phyloP scores from a whole-genome alignment of 2,113 vertebrate species.

The Trematomus loennbergii region DNA sequence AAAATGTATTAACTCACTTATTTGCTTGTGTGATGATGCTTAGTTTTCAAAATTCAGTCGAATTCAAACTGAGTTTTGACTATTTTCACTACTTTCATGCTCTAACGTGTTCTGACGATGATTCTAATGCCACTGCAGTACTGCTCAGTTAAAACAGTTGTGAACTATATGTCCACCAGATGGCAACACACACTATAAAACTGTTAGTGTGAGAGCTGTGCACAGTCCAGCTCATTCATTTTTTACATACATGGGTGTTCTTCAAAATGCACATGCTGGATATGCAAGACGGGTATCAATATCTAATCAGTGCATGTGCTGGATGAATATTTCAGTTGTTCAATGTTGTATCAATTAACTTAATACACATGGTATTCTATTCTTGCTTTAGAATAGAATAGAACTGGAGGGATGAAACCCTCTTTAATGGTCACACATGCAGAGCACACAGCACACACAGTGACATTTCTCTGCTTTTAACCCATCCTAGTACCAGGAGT shows the following conservation, averaged over 20 bases:
- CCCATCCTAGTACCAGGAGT: too few species aligned
- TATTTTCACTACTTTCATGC: neutral
- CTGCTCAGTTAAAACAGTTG: neutral
- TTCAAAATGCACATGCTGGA: neutral
- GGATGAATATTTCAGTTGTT: neutral
- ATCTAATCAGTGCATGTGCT: neutral
- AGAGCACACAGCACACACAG: too few species aligned
- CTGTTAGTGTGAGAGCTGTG: neutral
- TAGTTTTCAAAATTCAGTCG: neutral
- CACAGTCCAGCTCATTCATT: conserved; percentile 12
- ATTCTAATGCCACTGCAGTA: conserved; percentile 65
- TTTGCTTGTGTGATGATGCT: neutral
- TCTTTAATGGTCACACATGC: too few species aligned
- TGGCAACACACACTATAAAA: conserved; percentile 58
- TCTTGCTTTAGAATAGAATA: neutral
- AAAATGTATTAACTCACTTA: too few species aligned
- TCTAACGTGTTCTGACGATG: neutral
- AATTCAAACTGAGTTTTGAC: neutral
- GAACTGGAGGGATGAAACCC: too few species aligned
- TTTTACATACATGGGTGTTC: neutral
- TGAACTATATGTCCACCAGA: conserved; percentile 51
- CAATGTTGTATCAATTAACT: neutral
- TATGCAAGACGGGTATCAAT: neutral
- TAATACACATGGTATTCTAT: neutral
- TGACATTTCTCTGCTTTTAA: too few species aligned